Conservation (phyloP, 2,888 invertebrate species). For the Eristalis intricaria region DNA sequence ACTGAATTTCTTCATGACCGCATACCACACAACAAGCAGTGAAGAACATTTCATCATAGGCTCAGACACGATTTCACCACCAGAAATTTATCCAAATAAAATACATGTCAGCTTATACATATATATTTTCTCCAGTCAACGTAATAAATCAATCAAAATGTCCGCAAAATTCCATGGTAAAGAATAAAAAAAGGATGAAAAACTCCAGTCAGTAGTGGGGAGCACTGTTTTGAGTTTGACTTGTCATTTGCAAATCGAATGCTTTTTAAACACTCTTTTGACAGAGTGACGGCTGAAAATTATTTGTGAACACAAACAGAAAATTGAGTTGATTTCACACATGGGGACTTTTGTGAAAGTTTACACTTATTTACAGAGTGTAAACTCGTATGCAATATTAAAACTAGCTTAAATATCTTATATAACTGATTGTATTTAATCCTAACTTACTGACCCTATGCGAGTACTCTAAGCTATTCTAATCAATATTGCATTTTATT, state of each 20-base stretch:
- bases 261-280: conserved; percentile 11
- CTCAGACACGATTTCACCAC: conserved; percentile 11
- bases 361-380: conserved; percentile 4
- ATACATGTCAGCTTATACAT: background rate
- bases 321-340: background rate
- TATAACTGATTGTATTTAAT: no score
- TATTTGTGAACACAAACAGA: background rate
- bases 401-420: no score
- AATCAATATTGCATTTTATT: background rate
- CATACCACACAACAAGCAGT: background rate
- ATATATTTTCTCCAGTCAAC: background rate
- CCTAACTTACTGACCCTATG: no score
- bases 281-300: background rate
- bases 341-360: background rate
- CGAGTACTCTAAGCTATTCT: no score
- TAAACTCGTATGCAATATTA: background rate
- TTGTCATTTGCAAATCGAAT: conserved; percentile 46
- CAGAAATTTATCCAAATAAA: conserved; percentile 25
- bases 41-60: conserved; percentile 29
- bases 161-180: conserved; percentile 11
- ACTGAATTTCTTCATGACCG: conserved; percentile 26
- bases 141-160: conserved; percentile 53
- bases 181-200: background rate
- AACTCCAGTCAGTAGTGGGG: conserved; percentile 11
- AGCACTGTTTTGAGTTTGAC: conserved; percentile 23